Percentiles rank a stretch among this genome's conserved stretches.
phyloP scores from a whole-genome alignment of 2,797 vertebrate genomes.

The Protosalanx chinensis region DNA sequence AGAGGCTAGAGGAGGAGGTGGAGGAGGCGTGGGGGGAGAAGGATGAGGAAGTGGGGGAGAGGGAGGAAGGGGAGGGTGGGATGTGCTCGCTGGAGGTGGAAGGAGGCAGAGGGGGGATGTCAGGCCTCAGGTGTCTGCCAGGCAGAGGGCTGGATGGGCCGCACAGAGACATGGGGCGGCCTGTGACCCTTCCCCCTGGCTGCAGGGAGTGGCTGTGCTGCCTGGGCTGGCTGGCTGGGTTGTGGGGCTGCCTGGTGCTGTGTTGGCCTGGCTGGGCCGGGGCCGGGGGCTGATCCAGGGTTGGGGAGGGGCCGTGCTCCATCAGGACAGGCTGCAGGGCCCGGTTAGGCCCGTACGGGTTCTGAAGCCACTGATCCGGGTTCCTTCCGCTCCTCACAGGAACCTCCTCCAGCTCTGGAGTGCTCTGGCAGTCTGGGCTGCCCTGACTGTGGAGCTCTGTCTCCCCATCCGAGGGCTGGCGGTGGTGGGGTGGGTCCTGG shows the following conservation, averaged over 20 bases:
- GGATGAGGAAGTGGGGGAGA: slow-evolving; percentile 40
- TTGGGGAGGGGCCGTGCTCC: slow-evolving; percentile 66
- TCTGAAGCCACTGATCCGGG: slow-evolving; percentile 69
- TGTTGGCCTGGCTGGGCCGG: slow-evolving; percentile 41
- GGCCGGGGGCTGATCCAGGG: not conserved
- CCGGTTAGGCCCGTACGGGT: slow-evolving; percentile 72
- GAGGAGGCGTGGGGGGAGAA: slow-evolving; percentile 60
- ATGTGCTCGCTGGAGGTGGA: slow-evolving; percentile 54
- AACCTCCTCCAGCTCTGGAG: slow-evolving; percentile 49
- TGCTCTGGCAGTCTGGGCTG: slow-evolving; percentile 62
- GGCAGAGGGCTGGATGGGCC: slow-evolving; percentile 84
- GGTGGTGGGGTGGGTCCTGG: slow-evolving; percentile 74
- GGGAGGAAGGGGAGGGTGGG: slow-evolving; percentile 62
- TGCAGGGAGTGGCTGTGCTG: slow-evolving; percentile 86
- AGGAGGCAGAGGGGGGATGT: slow-evolving; percentile 57
- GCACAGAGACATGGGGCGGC: slow-evolving; percentile 73
- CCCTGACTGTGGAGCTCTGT: slow-evolving; percentile 59
- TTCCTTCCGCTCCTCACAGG: slow-evolving; percentile 53
- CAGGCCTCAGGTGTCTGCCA: slow-evolving; percentile 69
- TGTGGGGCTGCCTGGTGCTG: slow-evolving; percentile 74
- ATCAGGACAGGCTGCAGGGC: slow-evolving; percentile 75
- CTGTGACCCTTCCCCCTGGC: slow-evolving; percentile 62
- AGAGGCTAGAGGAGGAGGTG: slow-evolving; percentile 68
- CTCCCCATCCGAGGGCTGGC: slow-evolving; percentile 63
- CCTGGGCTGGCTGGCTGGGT: slow-evolving; percentile 85